phyloP scores from a whole-genome alignment of 2,113 vertebrate species.

The Eptesicus fuscus region DNA sequence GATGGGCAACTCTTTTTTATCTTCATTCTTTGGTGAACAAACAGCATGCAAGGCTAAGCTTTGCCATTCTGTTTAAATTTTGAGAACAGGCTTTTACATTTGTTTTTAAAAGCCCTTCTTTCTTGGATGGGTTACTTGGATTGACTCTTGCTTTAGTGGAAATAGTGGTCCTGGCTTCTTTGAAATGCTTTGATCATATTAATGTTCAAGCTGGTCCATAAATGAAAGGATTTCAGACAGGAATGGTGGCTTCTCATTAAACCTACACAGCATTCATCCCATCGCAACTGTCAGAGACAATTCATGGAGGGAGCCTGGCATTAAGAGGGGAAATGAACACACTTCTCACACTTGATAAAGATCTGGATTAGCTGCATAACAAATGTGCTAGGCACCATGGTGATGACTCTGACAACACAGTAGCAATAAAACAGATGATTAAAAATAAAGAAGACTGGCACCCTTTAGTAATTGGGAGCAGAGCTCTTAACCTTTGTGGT shows the following conservation, averaged over 20 bases:
- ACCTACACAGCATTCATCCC: slow-evolving; percentile 12
- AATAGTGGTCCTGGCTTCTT: slow-evolving; percentile 17
- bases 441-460: slow-evolving; percentile 39
- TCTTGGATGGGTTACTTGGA: slow-evolving; percentile 8
- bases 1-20: not conserved
- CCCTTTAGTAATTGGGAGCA: slow-evolving; percentile 40
- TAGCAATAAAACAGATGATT: slow-evolving; percentile 61
- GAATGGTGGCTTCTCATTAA: slow-evolving; percentile 52
- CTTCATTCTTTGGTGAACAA: slow-evolving; percentile 38
- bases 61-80: slow-evolving; percentile 33
- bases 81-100: slow-evolving; percentile 12
- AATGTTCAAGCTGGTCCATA: slow-evolving; percentile 33
- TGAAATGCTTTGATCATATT: slow-evolving; percentile 62
- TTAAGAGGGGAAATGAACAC: slow-evolving; percentile 43
- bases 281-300: not conserved
- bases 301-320: slow-evolving; percentile 8
- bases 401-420: slow-evolving; percentile 38
- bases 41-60: not conserved
- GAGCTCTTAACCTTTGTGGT: slow-evolving; percentile 63
- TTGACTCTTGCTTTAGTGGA: not conserved
- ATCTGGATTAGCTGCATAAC: slow-evolving; percentile 52
- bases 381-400: slow-evolving; percentile 11
- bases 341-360: slow-evolving; percentile 54
- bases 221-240: slow-evolving; percentile 51
- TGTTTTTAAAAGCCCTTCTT: slow-evolving; percentile 44